Evolutionary conservation across 2,113 vertebrate species (phyloP), one percentile per base, ranked within the genome.

Genomic region (Anser brachyrhynchus): DNA sequence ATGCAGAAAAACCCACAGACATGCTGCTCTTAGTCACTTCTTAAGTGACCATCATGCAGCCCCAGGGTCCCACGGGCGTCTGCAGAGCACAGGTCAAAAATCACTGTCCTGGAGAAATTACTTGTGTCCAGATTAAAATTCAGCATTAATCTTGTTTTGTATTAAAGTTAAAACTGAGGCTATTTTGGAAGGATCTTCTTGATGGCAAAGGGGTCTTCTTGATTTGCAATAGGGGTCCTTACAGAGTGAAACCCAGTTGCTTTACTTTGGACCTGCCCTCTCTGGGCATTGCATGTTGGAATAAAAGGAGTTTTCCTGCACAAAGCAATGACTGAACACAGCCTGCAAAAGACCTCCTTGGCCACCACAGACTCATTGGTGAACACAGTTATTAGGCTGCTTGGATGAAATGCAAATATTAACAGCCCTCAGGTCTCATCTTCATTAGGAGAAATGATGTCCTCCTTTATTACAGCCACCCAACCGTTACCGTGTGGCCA

Each of bases 261-360:
- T 33, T 57, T 6, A 35, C 23, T 70, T 41, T 13, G 3, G 13
- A 8, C 19, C 57, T 6, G 43, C 37, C 64, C 44, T 16, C 31
- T 33, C 33, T 12, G 18, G 43, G 20, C 13, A 22, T 3, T 20
- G 17, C 26, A 16, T 0, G 5, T 10, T 14, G 37, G 35, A 4
- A n/a, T 22, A 5, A 39, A 52, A 49, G 54, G 15, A 55, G 14
- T 29, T 65, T 31, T 65, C 28, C 64, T 43, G 26, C 64, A 65
- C 17, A 65, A 20, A 65, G 28, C 18, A 62, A 19, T 28, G 37
- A 65, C 25, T 41, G 37, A 41, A 41, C 11, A 8, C 64, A 55
- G 28, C 54, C 54, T 29, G 28, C 13, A 16, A 55, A 15, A 55
- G 28, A 12, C 54, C 26, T 12, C 54, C 25, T 55, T 29, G 28